Percentiles rank a stretch among this genome's conserved stretches.
phyloP scores from a whole-genome alignment of 2,888 invertebrate genomes.

The Drosophila neoperkinsi region DNA sequence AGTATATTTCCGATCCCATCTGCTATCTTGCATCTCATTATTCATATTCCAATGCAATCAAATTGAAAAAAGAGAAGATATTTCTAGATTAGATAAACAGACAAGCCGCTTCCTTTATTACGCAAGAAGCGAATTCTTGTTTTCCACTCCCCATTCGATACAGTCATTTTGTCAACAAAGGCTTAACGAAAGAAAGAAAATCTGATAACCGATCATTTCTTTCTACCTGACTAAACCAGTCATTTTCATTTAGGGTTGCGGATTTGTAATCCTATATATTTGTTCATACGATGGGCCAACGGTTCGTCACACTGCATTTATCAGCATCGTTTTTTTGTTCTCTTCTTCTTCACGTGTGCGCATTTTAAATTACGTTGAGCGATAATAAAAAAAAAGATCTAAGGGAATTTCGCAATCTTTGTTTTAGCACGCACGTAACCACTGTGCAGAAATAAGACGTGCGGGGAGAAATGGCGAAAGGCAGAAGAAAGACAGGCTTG shows the following conservation, averaged over 20 bases:
- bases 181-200: conserved; percentile 34
- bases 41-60: conserved; percentile 13
- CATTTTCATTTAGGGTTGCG: conserved; percentile 27
- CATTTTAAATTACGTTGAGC: conserved; percentile 26
- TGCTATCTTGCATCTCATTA: background rate
- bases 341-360: conserved; percentile 16
- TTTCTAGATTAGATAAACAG: background rate
- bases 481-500: conserved; percentile 38
- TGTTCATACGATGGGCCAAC: background rate
- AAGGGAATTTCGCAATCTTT: conserved; percentile 19
- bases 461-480: background rate
- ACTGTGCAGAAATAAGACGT: conserved; percentile 37
- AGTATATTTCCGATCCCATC: background rate
- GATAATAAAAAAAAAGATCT: conserved; percentile 1
- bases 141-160: conserved; percentile 20
- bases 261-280: conserved; percentile 18
- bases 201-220: conserved; percentile 40
- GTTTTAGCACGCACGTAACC: conserved; percentile 16
- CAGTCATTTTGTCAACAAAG: conserved; percentile 36
- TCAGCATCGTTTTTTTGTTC: conserved; percentile 53
- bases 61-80: conserved; percentile 7
- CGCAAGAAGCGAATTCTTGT: background rate
- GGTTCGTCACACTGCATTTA: conserved; percentile 70
- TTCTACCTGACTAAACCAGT: conserved; percentile 57
- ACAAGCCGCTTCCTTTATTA: conserved; percentile 7